Base-by-base conservation (phyloP, 2,797 vertebrate species). In the Melanotaenia parkinsoni region DNA sequence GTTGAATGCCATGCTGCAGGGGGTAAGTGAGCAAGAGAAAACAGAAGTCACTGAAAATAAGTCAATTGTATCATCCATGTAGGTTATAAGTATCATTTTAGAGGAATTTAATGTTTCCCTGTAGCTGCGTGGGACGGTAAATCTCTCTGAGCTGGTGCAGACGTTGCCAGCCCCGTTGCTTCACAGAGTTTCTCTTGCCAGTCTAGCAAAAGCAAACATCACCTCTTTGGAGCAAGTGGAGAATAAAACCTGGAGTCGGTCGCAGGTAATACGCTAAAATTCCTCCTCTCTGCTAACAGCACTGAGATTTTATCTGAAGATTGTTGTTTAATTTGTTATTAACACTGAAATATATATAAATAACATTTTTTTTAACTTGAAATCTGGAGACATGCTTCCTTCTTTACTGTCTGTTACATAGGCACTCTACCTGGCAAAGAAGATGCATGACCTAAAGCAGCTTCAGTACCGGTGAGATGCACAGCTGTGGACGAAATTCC, bases 241-340 rank as follows among this genome's bases (percentile, higher is more conserved):
- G 32, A 54, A 76, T 18, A 90, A 77, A 56, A 69, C 1, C 0
- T 94, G 91, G 93, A 89, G 47, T 63, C 56, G 0, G 12, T 11
- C 86, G 53, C 94, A 95, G 91, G 94, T 95, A 77, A 71, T 8
- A 1, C n/a, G n/a, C 2, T 28, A 22, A 12, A 22, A 51, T 22
- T 51, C 18, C 0, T 26, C 51, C n/a, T 53, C 4, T 54, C 61
- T 51, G 35, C 18, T 5, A 26, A 12, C 2, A 28, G 7, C 7
- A 14, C 10, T 16, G 2, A 43, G 3, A 13, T 60, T 10, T 24
- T 33, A 51, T 51, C 8, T 66, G n/a, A 10, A 22, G 5, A 38
- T 30, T 53, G 18, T 30, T 57, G 16, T 63, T 67, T 43, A 10
- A 43, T 32, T 54, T 16, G 16, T 26, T 59, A 30, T 50, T n/a